Percentiles rank a stretch among this genome's conserved stretches.
Evolutionary conservation across 2,113 vertebrate species (phyloP).

Genomic region (Muscicapa adusta): DNA sequence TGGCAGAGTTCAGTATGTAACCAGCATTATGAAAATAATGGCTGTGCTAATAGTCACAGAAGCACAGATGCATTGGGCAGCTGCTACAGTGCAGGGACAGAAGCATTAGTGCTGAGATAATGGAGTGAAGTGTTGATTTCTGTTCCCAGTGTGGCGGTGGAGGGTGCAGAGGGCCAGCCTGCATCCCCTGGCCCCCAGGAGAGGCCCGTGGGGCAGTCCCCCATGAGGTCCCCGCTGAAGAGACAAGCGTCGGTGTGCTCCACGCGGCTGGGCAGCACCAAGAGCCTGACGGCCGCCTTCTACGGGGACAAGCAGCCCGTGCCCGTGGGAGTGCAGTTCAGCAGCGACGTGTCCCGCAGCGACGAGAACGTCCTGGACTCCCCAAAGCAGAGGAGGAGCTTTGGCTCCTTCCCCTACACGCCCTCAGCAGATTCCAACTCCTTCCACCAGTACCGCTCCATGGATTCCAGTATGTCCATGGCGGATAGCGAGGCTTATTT

Average conservation of each 20-base stretch:
- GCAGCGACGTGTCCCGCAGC: slow-evolving; percentile 92
- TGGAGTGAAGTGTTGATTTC: not conserved
- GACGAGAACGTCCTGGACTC: slow-evolving; percentile 95
- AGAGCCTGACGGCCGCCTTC: slow-evolving; percentile 91
- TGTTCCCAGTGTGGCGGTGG: slow-evolving; percentile 70
- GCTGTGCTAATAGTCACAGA: not conserved
- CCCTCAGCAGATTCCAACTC: slow-evolving; percentile 94
- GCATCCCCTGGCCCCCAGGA: slow-evolving; percentile 85
- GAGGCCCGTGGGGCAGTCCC: slow-evolving; percentile 81
- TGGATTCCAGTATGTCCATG: slow-evolving; percentile 95
- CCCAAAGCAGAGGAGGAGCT: slow-evolving; percentile 91
- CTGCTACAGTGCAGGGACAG: not conserved
- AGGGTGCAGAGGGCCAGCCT: slow-evolving; percentile 77
- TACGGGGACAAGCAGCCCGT: slow-evolving; percentile 88
- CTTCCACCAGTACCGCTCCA: slow-evolving; percentile 95
- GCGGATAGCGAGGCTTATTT: slow-evolving; percentile 98
- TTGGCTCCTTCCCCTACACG: slow-evolving; percentile 94
- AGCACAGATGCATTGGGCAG: not conserved
- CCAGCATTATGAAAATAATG: not conserved
- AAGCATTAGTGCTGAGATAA: not conserved
- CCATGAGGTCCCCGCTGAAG: slow-evolving; percentile 88
- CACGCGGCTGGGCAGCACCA: slow-evolving; percentile 90
- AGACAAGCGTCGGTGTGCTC: slow-evolving; percentile 91
- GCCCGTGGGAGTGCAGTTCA: slow-evolving; percentile 88
- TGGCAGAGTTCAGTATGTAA: not conserved